Percentiles rank a stretch among this genome's conserved stretches.
Evolutionary conservation across 1,140 invertebrate species (phyloP).

Genomic region (Pseudomyrmex cubaensis): DNA sequence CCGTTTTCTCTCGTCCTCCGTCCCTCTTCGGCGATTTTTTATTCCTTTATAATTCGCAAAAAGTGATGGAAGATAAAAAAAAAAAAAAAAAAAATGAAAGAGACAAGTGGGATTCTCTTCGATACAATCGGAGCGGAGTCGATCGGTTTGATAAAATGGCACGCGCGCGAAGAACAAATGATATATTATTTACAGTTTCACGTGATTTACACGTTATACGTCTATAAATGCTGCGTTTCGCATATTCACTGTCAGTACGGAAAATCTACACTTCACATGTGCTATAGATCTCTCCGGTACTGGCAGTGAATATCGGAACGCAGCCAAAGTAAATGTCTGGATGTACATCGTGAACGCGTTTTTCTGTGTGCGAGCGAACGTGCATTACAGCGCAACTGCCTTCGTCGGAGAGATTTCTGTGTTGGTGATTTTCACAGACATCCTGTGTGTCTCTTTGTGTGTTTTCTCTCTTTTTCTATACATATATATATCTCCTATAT

Average conservation of each 20-base stretch:
- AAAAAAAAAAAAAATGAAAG: not conserved
- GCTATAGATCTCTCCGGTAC: too few species aligned
- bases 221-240: constrained; percentile 54
- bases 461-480: constrained; percentile 12
- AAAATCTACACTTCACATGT: too few species aligned
- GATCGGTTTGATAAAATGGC: constrained; percentile 58
- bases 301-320: too few species aligned
- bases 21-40: constrained; percentile 1
- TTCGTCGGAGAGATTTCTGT: constrained; percentile 71
- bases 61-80: constrained; percentile 13
- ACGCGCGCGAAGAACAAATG: constrained; percentile 69
- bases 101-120: constrained; percentile 20
- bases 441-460: constrained; percentile 55
- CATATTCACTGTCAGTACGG: too few species aligned
- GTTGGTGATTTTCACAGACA: constrained; percentile 74
- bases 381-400: constrained; percentile 45
- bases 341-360: constrained; percentile 48
- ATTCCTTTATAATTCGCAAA: constrained; percentile 21
- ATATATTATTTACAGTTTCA: constrained; percentile 77
- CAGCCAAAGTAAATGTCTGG: constrained; percentile 51
- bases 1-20: not conserved
- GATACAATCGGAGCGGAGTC: constrained; percentile 50
- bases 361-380: constrained; percentile 28
- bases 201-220: constrained; percentile 63
- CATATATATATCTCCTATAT: constrained; percentile 8